Evolutionary conservation across 2,888 invertebrate genomes (phyloP), one percentile per base, ranked within the genome.

Genomic region (Resseliella maxima): DNA sequence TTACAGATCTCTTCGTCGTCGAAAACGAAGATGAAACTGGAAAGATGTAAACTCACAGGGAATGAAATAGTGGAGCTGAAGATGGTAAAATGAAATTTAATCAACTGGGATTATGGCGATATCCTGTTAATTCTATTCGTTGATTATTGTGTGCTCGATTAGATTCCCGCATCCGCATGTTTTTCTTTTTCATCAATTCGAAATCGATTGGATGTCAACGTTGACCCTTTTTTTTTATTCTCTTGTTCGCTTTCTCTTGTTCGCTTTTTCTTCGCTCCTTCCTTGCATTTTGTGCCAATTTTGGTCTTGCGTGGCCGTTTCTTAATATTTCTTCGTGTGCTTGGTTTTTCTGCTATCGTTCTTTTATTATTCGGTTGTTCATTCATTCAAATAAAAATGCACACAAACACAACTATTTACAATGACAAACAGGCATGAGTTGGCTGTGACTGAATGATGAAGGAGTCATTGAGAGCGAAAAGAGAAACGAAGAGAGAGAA

Each of bases 101-200:
- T 83, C 38, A 72, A 72, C 36, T 83, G n/a, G 38, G 83, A 83
- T 83, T 83, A 83, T 83, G 36, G 83, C 83, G 38, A 38, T 83
- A 83, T 83, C 41, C 83, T 38, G 83, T 38, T 83, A 83, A 83
- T 83, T 83, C 83, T 38, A 38, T 83, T 83, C 38, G 83, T 38
- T 83, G 38, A 83, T 83, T 83, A 83, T 83, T 83, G 83, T 83
- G 83, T 38, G 36, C 83, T 83, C 38, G 83, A 83, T 83, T 38
- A 38, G 83, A 83, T 83, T 83, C 83, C 83, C 83, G 83, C 83
- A 83, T 83, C 83, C 59, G 59, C 59, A 36, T 81, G 81, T 81
- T 81, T 81, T 36, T 36, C 6, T 83, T 38, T 24, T 83, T 83
- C 83, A 83, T 36, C 83, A n/a, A 83, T 38, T 24, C 8, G 3